Conservation (phyloP, 2,888 invertebrate species). For the Heliconius aoede region DNA sequence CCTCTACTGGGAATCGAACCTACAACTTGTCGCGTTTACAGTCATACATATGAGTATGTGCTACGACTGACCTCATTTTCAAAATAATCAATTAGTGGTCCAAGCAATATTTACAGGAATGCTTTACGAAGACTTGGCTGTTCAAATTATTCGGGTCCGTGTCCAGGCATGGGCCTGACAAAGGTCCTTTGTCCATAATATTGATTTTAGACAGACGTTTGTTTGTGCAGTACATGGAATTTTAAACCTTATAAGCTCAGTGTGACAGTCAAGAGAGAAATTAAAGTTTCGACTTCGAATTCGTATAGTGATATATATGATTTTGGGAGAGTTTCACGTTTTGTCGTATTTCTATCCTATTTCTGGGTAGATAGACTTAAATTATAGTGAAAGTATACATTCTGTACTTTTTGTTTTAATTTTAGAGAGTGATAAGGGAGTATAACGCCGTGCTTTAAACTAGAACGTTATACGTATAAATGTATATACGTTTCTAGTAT, state of each 20-base stretch:
- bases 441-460: too few relatives aligned
- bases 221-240: conserved; percentile 8
- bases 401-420: too few relatives aligned
- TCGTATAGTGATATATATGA: background rate
- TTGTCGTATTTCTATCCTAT: too few relatives aligned
- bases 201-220: conserved; percentile 21
- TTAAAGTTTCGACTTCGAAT: background rate
- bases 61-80: too few relatives aligned
- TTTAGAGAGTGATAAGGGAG: too few relatives aligned
- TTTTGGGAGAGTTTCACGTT: too few relatives aligned
- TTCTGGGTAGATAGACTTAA: too few relatives aligned
- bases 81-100: background rate
- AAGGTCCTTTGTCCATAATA: conserved; percentile 5
- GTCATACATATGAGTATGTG: too few relatives aligned
- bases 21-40: background rate
- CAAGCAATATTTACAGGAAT: conserved; percentile 12
- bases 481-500: too few relatives aligned
- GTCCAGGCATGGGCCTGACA: background rate
- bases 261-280: background rate
- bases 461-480: too few relatives aligned
- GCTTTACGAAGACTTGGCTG: conserved; percentile 12
- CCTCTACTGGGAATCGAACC: too few relatives aligned
- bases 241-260: background rate
- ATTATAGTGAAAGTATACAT: too few relatives aligned
- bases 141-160: conserved; percentile 3